Evolutionary conservation across 2,888 invertebrate species (phyloP).

Genomic region (Seira ritae): DNA sequence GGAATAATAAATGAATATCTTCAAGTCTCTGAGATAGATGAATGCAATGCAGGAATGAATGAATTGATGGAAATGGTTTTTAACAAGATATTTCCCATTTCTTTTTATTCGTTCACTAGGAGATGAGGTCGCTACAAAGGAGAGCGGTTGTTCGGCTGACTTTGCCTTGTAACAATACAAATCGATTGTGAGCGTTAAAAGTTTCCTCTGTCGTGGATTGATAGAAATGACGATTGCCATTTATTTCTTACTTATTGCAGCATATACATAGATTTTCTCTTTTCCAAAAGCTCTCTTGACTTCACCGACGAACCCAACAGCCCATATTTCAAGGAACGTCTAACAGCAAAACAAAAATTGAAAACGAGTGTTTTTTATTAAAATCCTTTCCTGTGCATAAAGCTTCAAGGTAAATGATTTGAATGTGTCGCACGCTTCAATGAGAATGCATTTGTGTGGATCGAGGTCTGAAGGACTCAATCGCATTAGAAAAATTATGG

Average conservation of each 20-base stretch:
- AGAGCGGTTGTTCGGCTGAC: not conserved
- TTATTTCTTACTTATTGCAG: slow-evolving; percentile 20
- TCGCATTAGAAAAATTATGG: too few species aligned
- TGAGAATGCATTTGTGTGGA: too few species aligned
- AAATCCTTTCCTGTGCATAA: too few species aligned
- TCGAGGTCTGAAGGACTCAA: too few species aligned
- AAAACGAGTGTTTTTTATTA: too few species aligned
- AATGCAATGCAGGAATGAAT: slow-evolving; percentile 32
- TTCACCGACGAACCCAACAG: not conserved
- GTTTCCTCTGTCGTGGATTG: slow-evolving; percentile 50
- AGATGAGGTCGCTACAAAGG: not conserved
- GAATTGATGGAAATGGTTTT: slow-evolving; percentile 52
- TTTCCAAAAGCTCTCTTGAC: not conserved
- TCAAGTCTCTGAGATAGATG: not conserved
- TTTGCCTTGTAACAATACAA: slow-evolving; percentile 53
- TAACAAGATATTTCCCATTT: slow-evolving; percentile 50
- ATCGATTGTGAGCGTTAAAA: slow-evolving; percentile 49
- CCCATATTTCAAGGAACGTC: not conserved
- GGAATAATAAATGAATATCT: slow-evolving; percentile 51
- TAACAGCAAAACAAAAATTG: too few species aligned
- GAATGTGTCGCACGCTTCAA: too few species aligned
- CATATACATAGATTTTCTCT: not conserved
- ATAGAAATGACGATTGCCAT: slow-evolving; percentile 57
- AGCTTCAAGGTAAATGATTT: too few species aligned
- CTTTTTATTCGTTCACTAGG: not conserved